These are phyloP conservation scores for Brevimyrus niger DNA, from an alignment of 2,113 vertebrate species.

Conservation along the genomic window DNA sequence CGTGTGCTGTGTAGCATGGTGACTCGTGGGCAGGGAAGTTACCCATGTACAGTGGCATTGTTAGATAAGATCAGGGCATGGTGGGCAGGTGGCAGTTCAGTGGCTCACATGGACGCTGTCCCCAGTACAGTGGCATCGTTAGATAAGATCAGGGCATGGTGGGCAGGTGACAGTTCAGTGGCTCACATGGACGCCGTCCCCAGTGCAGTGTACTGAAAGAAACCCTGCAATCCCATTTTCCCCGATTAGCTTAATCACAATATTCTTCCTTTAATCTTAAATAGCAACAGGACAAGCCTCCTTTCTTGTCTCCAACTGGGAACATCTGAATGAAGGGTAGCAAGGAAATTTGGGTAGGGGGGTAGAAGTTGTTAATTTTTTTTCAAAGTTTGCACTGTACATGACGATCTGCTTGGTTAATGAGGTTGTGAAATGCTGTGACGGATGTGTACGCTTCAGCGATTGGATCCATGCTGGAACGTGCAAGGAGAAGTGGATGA, in stretches of 20 bases:
- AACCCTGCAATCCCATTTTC: constrained; percentile 49
- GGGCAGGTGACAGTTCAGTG: background rate
- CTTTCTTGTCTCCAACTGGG: constrained; percentile 52
- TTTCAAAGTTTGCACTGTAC: constrained; percentile 96
- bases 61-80: constrained; percentile 4
- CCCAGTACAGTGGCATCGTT: constrained; percentile 28
- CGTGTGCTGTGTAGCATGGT: background rate
- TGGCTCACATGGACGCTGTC: constrained; percentile 33
- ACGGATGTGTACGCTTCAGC: constrained; percentile 60
- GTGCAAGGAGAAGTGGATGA: constrained; percentile 50
- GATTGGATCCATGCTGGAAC: constrained; percentile 59
- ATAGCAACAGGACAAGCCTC: constrained; percentile 43
- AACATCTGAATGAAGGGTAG: constrained; percentile 62
- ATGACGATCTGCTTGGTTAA: constrained; percentile 93
- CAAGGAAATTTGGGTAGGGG: constrained; percentile 39
- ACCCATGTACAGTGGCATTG: constrained; percentile 31
- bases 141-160: constrained; percentile 3
- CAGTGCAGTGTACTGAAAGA: constrained; percentile 36
- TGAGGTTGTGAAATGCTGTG: constrained; percentile 89
- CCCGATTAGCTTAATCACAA: constrained; percentile 56
- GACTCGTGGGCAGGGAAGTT: background rate
- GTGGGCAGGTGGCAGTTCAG: background rate
- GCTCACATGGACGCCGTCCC: constrained; percentile 35
- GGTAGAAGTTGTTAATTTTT: constrained; percentile 81
- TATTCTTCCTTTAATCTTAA: constrained; percentile 57